Percentiles rank a stretch among this genome's conserved stretches.
phyloP scores from a whole-genome alignment of 2,113 vertebrate species.

The Vulpes ferrilata region DNA sequence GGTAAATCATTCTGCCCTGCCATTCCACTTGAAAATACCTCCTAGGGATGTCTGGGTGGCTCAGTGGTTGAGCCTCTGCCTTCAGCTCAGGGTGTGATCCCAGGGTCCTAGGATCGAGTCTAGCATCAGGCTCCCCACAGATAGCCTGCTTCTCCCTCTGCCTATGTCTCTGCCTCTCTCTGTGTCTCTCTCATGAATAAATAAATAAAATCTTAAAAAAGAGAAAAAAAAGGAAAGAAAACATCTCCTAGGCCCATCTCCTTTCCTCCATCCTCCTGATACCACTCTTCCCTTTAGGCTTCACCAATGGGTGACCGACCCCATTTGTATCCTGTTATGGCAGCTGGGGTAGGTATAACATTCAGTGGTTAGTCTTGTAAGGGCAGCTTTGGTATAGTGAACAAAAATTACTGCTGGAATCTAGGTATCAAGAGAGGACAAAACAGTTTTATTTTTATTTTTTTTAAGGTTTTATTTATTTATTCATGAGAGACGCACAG shows the following conservation, averaged over 20 bases:
- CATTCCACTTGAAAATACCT: neutral
- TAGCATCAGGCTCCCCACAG: too few species aligned
- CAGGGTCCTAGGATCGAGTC: too few species aligned
- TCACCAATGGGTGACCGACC: neutral
- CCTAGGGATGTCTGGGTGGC: neutral
- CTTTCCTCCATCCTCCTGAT: neutral
- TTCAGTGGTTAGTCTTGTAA: neutral
- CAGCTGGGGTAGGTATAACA: neutral
- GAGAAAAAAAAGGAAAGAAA: neutral
- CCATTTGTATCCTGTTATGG: neutral
- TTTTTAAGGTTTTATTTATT: too few species aligned
- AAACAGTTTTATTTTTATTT: too few species aligned
- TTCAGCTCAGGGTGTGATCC: too few species aligned
- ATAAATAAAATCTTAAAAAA: too few species aligned
- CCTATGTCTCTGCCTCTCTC: too few species aligned
- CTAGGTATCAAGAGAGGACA: neutral
- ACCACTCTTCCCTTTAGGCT: neutral
- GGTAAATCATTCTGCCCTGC: too few species aligned
- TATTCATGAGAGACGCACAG: too few species aligned
- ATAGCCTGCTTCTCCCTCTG: too few species aligned
- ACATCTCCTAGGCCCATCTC: rapidly evolving
- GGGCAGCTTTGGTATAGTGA: neutral
- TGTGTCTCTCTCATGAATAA: too few species aligned
- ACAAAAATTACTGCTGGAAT: neutral
- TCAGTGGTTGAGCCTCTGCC: too few species aligned